Percentiles rank a stretch among this genome's conserved stretches.
These are phyloP conservation scores for Chrysaora quinquecirrha DNA, from an alignment of 30 jellyfish, hydroid and myxozoan species.

Conservation along the genomic window DNA sequence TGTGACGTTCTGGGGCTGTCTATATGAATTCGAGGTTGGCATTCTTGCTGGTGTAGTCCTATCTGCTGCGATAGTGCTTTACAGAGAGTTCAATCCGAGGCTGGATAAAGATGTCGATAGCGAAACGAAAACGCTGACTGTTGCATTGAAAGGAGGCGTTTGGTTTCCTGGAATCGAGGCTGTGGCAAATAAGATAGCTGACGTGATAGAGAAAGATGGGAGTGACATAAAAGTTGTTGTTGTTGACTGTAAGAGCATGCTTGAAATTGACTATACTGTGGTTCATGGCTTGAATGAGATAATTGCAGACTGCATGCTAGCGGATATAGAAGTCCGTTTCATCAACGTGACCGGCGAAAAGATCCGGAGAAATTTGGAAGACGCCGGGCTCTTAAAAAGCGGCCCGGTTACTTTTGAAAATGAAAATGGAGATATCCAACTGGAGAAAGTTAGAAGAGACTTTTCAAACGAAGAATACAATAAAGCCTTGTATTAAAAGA, in stretches of 20 bases:
- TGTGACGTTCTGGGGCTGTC: slow-evolving; percentile 70
- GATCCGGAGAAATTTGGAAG: neutral
- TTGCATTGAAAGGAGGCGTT: slow-evolving; percentile 52
- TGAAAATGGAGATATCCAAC: neutral
- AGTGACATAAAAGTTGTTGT: slow-evolving; percentile 38
- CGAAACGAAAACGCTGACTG: slow-evolving; percentile 17
- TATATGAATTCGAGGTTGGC: slow-evolving; percentile 85
- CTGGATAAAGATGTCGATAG: neutral
- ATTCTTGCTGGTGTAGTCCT: slow-evolving; percentile 60
- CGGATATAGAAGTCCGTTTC: slow-evolving; percentile 36
- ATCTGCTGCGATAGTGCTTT: slow-evolving; percentile 46
- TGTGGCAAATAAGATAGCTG: slow-evolving; percentile 26
- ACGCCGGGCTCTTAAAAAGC: neutral
- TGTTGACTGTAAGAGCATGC: slow-evolving; percentile 64
- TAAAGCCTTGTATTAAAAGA: too few relatives aligned
- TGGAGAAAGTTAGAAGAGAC: neutral
- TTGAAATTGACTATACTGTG: slow-evolving; percentile 70
- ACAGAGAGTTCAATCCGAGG: slow-evolving; percentile 78
- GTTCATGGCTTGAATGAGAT: slow-evolving; percentile 48
- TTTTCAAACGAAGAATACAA: neutral
- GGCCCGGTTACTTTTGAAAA: neutral
- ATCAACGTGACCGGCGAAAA: slow-evolving; percentile 37
- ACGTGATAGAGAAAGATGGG: slow-evolving; percentile 38
- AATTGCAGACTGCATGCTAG: slow-evolving; percentile 36
- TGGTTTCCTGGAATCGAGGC: slow-evolving; percentile 86